Evolutionary conservation across 2,888 invertebrate genomes (phyloP), one percentile per base, ranked within the genome.

Genomic region (Mythimna ferrago): DNA sequence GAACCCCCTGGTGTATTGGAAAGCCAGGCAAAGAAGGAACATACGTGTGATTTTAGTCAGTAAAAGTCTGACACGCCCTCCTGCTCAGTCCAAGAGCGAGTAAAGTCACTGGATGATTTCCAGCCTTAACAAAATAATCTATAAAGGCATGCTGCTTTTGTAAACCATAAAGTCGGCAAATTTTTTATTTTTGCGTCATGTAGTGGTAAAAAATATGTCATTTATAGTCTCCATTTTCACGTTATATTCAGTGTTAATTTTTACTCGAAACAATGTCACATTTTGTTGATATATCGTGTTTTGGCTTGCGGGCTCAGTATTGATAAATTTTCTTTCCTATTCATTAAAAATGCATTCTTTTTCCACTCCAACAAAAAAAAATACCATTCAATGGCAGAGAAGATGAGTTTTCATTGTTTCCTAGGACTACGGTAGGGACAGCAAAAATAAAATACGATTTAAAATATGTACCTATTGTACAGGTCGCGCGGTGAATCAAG

Each of bases 341-440:
- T 26, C 26, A 26, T 1, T 2, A 26, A 26, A 26, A 26, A 26
- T 10, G 2, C 11, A 11, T 57, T 32, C 16, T 58, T 21, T 56
- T 58, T 56, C 10, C 0, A 9, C 5, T 48, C 0, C 0, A 19
- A 11, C 6, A 51, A 56, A 26, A 64, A 74, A 73, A 16, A n/a
- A 5, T 2, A 14, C 44, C 1, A 54, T 51, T 38, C 7, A 56
- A 16, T 56, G 54, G 66, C 6, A 41, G 6, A 41, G 9, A 21
- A 62, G 14, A 62, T 77, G 71, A 71, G 51, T 54, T 68, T 67
- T 48, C 21, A 71, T 65, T 44, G 60, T 78, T 53, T 26, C 0
- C n/a, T 2, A n/a, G 16, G 21, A 14, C 10, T 32, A 10, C 14
- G 19, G 26, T 26, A 60, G 19, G 35, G 72, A 19, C 41, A 41